Conservation (phyloP, 2,797 vertebrate genomes). For the Streptopelia turtur region DNA sequence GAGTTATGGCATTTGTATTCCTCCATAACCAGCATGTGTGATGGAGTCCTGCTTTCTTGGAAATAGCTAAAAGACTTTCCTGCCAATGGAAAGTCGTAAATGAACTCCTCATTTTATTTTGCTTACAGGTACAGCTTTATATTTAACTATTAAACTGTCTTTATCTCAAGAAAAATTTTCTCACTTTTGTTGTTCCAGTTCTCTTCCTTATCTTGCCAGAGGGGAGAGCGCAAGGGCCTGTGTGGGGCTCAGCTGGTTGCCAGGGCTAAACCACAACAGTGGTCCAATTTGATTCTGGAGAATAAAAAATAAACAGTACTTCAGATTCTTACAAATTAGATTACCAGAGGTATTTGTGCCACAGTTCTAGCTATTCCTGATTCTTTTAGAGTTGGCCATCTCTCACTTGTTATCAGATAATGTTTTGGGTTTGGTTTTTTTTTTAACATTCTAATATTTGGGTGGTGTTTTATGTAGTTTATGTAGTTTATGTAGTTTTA, state of each 20-base stretch:
- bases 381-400: not conserved
- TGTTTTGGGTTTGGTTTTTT: not conserved
- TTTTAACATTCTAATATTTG: not conserved
- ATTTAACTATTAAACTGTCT: not conserved
- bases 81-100: rapidly evolving
- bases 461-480: not conserved
- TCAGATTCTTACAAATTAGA: not conserved
- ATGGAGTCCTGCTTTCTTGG: not conserved
- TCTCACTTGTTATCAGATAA: not conserved
- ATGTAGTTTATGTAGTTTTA: not conserved
- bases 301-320: not conserved
- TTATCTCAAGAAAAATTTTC: not conserved
- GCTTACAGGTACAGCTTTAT: rapidly evolving
- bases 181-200: not conserved
- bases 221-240: not conserved
- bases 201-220: not conserved
- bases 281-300: not conserved
- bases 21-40: rapidly evolving
- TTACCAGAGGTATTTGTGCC: not conserved
- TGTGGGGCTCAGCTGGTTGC: rapidly evolving
- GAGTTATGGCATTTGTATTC: not conserved
- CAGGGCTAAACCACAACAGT: not conserved
- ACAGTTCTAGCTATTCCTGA: not conserved
- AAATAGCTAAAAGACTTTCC: not conserved
- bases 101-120: not conserved